These are phyloP conservation scores for Colletes collaris DNA, from an alignment of 2,888 invertebrate genomes.

Conservation along the genomic window DNA sequence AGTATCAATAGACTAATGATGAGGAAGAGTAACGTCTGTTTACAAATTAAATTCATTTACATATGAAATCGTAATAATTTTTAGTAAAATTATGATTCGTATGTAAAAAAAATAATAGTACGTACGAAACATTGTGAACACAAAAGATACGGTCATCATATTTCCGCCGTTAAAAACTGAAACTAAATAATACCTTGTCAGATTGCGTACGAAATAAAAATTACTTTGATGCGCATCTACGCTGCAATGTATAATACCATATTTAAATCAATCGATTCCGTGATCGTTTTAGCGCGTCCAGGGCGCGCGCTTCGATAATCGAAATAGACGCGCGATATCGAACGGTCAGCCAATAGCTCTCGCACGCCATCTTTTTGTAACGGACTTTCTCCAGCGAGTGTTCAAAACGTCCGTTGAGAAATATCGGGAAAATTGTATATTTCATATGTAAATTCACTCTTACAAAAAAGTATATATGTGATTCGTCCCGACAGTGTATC, in stretches of 20 bases:
- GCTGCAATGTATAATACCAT: no score
- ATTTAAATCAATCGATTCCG: not conserved
- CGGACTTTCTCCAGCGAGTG: not conserved
- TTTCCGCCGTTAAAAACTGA: not conserved
- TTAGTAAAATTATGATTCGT: conserved; percentile 16
- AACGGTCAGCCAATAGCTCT: not conserved
- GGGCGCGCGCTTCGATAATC: not conserved
- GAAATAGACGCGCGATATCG: not conserved
- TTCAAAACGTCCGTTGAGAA: not conserved
- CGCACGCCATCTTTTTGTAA: not conserved
- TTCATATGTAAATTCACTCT: conserved; percentile 31
- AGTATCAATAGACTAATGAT: conserved; percentile 28
- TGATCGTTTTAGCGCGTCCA: not conserved
- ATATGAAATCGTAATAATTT: conserved; percentile 29
- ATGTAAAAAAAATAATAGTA: conserved; percentile 1
- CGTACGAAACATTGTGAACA: no score
- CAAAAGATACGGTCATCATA: no score
- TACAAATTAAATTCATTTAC: conserved; percentile 35
- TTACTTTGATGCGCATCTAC: not conserved
- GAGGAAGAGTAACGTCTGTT: conserved; percentile 19
- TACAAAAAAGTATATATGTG: conserved; percentile 46
- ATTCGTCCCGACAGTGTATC: conserved; percentile 6
- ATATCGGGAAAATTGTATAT: conserved; percentile 9
- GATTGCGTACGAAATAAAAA: not conserved
- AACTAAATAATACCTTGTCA: not conserved